phyloP scores from a whole-genome alignment of 2,797 vertebrate genomes.

The Aulostomus chinensis region DNA sequence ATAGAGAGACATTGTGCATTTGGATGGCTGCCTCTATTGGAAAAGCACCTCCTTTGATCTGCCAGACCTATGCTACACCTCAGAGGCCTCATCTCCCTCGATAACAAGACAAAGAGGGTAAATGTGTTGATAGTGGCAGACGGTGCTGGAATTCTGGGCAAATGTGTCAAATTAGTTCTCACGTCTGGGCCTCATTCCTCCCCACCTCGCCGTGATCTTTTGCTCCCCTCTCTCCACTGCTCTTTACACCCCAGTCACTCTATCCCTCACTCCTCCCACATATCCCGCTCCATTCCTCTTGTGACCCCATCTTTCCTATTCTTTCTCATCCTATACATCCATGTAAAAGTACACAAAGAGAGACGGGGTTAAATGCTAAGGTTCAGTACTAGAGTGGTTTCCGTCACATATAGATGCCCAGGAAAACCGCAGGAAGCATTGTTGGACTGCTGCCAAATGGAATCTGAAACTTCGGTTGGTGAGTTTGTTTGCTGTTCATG shows the following conservation, averaged over 20 bases:
- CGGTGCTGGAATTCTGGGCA: constrained; percentile 75
- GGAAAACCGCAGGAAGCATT: too few relatives aligned
- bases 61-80: constrained; percentile 64
- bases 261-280: constrained; percentile 48
- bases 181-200: constrained; percentile 69
- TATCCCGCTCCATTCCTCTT: constrained; percentile 43
- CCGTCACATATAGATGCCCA: too few relatives aligned
- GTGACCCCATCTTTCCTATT: constrained; percentile 43
- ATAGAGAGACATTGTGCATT: constrained; percentile 27
- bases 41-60: constrained; percentile 61
- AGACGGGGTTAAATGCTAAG: constrained; percentile 7
- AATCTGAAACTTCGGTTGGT: too few relatives aligned
- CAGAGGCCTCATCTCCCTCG: constrained; percentile 75
- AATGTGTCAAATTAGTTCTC: constrained; percentile 85
- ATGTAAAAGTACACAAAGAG: not conserved
- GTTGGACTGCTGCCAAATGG: too few relatives aligned
- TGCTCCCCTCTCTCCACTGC: constrained; percentile 42
- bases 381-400: too few relatives aligned
- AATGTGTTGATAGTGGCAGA: constrained; percentile 86
- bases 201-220: constrained; percentile 63
- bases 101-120: constrained; percentile 70
- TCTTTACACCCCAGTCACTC: constrained; percentile 55
- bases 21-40: constrained; percentile 51
- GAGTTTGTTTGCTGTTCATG: too few relatives aligned
- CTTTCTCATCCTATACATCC: constrained; percentile 13